Evolutionary conservation across 2,113 vertebrate species (phyloP).

Genomic region (Chaetodon auriga): DNA sequence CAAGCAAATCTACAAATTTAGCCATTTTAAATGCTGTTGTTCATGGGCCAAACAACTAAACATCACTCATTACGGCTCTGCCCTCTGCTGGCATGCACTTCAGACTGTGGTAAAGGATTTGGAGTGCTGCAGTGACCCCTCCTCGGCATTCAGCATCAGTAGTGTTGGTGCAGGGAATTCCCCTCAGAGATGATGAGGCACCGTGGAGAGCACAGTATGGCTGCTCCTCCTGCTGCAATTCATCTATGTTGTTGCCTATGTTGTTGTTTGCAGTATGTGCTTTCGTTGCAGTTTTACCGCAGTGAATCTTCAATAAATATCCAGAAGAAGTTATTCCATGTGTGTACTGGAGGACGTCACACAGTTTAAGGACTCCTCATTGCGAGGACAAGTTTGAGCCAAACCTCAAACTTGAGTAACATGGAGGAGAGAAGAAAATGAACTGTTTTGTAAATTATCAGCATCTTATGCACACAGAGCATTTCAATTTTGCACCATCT

Average conservation of each 20-base stretch:
- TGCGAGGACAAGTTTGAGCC: background rate
- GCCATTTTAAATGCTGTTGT: background rate
- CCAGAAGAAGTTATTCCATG: background rate
- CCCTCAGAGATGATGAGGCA: constrained; percentile 6
- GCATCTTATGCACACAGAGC: background rate
- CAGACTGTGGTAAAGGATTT: background rate
- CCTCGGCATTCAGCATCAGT: background rate
- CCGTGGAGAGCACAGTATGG: background rate
- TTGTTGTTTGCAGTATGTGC: background rate
- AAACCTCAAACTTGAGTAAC: constrained; percentile 3
- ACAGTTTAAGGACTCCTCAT: background rate
- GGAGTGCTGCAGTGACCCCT: background rate
- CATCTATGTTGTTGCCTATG: background rate
- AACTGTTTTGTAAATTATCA: constrained; percentile 1
- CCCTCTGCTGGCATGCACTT: background rate
- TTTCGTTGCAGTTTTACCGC: background rate
- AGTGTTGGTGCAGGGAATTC: background rate
- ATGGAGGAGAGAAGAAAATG: background rate
- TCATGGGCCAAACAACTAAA: too few relatives aligned
- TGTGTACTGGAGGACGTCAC: background rate
- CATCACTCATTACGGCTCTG: background rate
- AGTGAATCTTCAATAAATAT: background rate
- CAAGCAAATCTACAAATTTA: background rate
- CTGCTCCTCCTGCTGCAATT: background rate
- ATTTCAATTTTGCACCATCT: background rate